Base-by-base conservation (phyloP, 2,113 vertebrate genomes). In the Glaucomys volans region DNA sequence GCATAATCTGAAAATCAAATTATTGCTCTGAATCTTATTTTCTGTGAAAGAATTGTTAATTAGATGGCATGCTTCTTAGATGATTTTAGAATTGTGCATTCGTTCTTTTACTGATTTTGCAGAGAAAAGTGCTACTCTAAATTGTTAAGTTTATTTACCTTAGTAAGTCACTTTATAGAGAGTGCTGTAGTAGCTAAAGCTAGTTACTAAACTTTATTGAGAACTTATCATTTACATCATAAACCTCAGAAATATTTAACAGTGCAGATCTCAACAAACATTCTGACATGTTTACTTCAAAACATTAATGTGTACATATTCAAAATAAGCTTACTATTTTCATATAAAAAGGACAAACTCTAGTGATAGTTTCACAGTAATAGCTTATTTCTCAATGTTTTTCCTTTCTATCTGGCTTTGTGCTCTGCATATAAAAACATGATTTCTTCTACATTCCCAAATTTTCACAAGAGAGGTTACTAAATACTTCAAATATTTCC, bases 1-100 rank as follows among this genome's bases (percentile, higher is more conserved):
- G 40, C 3, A 71, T 80, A 64, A n/a, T 95, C 35, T 52, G 52
- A 89, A 83, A 74, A 69, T 95, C 66, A 72, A 59, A 72, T 86
- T 35, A 93, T 95, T 44, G 1, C 42, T 90, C 0, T 83, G 24
- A 54, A 74, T 44, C 13, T 47, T 20, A 72, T 81, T 85, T 28
- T 89, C 35, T 87, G 3, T 62, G 57, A 71, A 80, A 75, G 44
- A 72, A 1, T 71, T 88, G 13, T 66, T 86, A 76, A 91, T 87
- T 77, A 77, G 0, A 72, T 76, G 40, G 22, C n/a, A 89, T 0
- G 3, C 24, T 26, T 74, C 2, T 75, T 82, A 77, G 9, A 13
- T 83, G 18, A 75, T 64, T 84, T 83, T 72, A 54, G 50, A 52
- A 20, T 37, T 90, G 86, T 64, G 0, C 10, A 44, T n/a, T 81